Conservation (phyloP, 2,888 invertebrate genomes). For the Amblyjoppa fuscipennis region DNA sequence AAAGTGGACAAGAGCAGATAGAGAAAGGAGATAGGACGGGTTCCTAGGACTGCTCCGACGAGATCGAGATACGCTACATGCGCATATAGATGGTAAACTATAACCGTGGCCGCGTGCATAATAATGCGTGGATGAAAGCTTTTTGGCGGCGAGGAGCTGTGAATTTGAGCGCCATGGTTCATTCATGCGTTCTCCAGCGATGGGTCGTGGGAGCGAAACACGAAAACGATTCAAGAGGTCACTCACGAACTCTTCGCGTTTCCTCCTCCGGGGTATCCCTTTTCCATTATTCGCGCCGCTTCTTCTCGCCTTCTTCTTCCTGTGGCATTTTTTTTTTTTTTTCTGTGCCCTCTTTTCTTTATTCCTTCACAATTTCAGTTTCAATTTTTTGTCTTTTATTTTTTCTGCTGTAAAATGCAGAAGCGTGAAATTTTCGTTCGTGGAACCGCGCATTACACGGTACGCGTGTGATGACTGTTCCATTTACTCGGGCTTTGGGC, state of each 20-base stretch:
- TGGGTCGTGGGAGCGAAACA: slow-evolving; percentile 65
- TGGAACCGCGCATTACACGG: slow-evolving; percentile 41
- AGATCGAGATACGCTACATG: slow-evolving; percentile 57
- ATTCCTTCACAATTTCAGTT: not conserved
- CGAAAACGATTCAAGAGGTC: slow-evolving; percentile 53
- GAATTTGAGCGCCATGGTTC: slow-evolving; percentile 61
- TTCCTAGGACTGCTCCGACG: slow-evolving; percentile 34
- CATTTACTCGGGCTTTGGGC: slow-evolving; percentile 10
- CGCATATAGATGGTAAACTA: slow-evolving; percentile 1
- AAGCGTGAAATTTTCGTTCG: slow-evolving; percentile 9
- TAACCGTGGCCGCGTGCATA: slow-evolving; percentile 16
- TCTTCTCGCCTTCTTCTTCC: not conserved
- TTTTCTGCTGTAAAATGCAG: not conserved
- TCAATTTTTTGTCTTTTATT: not conserved
- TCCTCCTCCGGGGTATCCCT: slow-evolving; percentile 14
- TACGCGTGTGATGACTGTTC: not conserved
- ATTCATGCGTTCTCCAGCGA: slow-evolving; percentile 54
- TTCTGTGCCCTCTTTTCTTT: not conserved
- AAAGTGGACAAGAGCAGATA: slow-evolving; percentile 51
- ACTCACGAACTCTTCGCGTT: slow-evolving; percentile 49
- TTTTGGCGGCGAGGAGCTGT: slow-evolving; percentile 31
- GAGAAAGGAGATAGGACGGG: slow-evolving; percentile 57
- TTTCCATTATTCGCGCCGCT: slow-evolving; percentile 27
- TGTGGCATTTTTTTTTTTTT: not conserved
- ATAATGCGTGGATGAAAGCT: slow-evolving; percentile 52